Evolutionary conservation across 2,888 invertebrate species (phyloP).

Genomic region (Sipunculus nudus): DNA sequence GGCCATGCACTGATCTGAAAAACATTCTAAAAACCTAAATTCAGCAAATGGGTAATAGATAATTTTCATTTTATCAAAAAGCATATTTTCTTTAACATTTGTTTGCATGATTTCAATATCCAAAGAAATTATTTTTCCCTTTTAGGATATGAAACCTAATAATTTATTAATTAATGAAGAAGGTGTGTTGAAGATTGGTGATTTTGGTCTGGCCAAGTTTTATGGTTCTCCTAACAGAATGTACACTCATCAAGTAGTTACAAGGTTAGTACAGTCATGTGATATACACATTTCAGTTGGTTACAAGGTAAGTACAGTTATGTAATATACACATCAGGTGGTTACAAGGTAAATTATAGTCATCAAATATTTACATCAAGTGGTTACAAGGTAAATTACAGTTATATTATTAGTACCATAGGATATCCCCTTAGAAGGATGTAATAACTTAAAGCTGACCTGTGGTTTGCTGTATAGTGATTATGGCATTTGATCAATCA

Average conservation of each 20-base stretch:
- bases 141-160: slow-evolving; percentile 94
- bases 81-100: too few relatives aligned
- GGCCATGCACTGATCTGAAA: too few relatives aligned
- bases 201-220: slow-evolving; percentile 98
- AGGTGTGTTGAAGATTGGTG: slow-evolving; percentile 95
- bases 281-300: slow-evolving; percentile 98
- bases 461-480: too few relatives aligned
- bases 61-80: too few relatives aligned
- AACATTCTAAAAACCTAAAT: too few relatives aligned
- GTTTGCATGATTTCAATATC: too few relatives aligned
- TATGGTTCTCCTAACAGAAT: slow-evolving; percentile 96
- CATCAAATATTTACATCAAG: slow-evolving; percentile 92
- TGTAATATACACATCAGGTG: slow-evolving; percentile 94
- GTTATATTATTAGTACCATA: too few relatives aligned
- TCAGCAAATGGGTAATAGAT: too few relatives aligned
- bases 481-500: too few relatives aligned
- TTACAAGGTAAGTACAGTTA: slow-evolving; percentile 76
- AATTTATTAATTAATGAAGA: slow-evolving; percentile 92
- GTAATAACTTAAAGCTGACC: too few relatives aligned
- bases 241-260: slow-evolving; percentile 98
- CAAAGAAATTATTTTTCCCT: slow-evolving; percentile 36
- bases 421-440: too few relatives aligned
- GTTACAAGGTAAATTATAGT: slow-evolving; percentile 78
- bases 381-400: slow-evolving; percentile 80
- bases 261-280: slow-evolving; percentile 72